Evolutionary conservation across 2,888 invertebrate genomes (phyloP).

Genomic region (Amiota communis): DNA sequence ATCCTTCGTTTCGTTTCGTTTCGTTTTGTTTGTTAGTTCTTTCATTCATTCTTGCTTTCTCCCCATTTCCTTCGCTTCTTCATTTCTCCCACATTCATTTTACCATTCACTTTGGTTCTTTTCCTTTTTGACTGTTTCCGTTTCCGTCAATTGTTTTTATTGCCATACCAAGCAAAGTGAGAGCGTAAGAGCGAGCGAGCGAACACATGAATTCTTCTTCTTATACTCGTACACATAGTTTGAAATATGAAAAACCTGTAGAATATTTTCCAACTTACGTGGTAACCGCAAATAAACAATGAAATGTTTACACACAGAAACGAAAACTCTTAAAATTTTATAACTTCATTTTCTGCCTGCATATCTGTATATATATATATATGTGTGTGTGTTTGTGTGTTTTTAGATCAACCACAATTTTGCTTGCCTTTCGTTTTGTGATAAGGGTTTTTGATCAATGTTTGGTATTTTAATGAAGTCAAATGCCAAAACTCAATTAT

Average conservation of each 20-base stretch:
- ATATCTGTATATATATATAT: conserved; percentile 25
- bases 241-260: neutral
- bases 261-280: conserved; percentile 46
- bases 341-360: conserved; percentile 57
- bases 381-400: conserved; percentile 30
- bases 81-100: neutral
- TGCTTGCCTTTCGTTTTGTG: conserved; percentile 23
- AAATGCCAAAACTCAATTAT: conserved; percentile 23
- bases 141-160: conserved; percentile 52
- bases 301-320: conserved; percentile 41
- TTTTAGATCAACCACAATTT: neutral
- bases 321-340: conserved; percentile 61
- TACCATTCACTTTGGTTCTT: neutral
- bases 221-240: no score
- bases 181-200: no score
- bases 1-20: neutral
- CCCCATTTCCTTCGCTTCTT: neutral
- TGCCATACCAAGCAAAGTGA: conserved; percentile 41
- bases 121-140: conserved; percentile 30
- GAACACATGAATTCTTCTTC: no score
- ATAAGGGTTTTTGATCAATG: conserved; percentile 63
- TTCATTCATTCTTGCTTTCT: neutral
- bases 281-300: conserved; percentile 60
- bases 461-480: conserved; percentile 9
- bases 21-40: neutral